Evolutionary conservation across 1,140 invertebrate genomes (phyloP).

Genomic region (Paracyclopina nana): DNA sequence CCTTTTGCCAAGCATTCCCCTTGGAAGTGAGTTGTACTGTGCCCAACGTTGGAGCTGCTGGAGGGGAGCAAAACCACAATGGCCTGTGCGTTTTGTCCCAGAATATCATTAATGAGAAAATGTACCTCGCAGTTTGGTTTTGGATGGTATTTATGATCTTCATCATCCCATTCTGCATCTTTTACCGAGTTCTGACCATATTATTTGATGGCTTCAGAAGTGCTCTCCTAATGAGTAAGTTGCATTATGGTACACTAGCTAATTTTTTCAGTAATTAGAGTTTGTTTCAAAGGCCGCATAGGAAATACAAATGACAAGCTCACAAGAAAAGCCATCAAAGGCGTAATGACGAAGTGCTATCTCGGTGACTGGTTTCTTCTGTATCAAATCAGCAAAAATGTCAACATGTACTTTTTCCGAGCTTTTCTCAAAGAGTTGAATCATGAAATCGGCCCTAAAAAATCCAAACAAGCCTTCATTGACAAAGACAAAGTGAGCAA

Average conservation of each 20-base stretch:
- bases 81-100: conserved; percentile 21
- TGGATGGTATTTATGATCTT: conserved; percentile 23
- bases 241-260: not conserved
- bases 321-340: not conserved
- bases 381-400: conserved; percentile 11
- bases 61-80: conserved; percentile 18
- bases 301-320: conserved; percentile 1
- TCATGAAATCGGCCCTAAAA: conserved; percentile 8
- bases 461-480: too few relatives aligned
- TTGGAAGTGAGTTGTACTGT: conserved; percentile 23
- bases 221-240: not conserved
- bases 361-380: conserved; percentile 17
- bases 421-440: conserved; percentile 11
- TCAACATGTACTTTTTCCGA: conserved; percentile 13
- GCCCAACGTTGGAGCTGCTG: conserved; percentile 15
- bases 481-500: too few relatives aligned
- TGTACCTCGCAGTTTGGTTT: conserved; percentile 22
- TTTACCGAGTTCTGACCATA: conserved; percentile 4
- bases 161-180: conserved; percentile 16
- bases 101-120: conserved; percentile 23
- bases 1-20: conserved; percentile 54
- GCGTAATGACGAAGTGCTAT: conserved; percentile 10
- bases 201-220: conserved; percentile 4
- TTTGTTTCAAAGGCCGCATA: too few relatives aligned
- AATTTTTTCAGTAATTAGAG: too few relatives aligned